Evolutionary conservation across 2,888 invertebrate species (phyloP).

Genomic region (Bruchidius siliquastri): DNA sequence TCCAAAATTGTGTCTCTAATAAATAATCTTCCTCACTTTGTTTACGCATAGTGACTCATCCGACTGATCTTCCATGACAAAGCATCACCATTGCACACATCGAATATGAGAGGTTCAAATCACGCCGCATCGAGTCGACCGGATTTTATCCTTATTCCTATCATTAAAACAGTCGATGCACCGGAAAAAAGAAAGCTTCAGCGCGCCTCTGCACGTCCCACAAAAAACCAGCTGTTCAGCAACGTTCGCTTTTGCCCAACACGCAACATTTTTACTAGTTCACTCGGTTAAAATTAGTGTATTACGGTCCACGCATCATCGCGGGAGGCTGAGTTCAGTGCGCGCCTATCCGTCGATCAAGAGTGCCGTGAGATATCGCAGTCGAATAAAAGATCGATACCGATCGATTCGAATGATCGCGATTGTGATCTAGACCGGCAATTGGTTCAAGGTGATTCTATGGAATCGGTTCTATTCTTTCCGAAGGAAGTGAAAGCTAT

Average conservation of each 20-base stretch:
- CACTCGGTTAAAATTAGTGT: constrained; percentile 5
- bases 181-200: background rate
- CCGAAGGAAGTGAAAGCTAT: background rate
- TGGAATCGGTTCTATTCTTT: background rate
- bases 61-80: too few species aligned
- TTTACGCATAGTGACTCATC: too few species aligned
- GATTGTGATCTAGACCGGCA: background rate
- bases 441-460: background rate
- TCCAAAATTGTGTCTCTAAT: too few species aligned
- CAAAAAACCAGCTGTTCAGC: background rate
- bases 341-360: background rate
- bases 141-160: too few species aligned
- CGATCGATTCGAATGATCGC: background rate
- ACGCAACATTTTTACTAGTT: constrained; percentile 5
- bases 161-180: too few species aligned
- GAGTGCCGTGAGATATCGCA: background rate
- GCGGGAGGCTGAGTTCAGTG: background rate
- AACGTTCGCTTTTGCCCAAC: background rate
- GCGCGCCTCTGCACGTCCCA: background rate
- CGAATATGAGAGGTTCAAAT: too few species aligned
- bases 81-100: too few species aligned
- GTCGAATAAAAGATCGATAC: background rate
- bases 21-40: too few species aligned
- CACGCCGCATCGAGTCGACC: too few species aligned
- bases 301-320: background rate